These are phyloP conservation scores for Cordilura impudica DNA, from an alignment of 2,888 invertebrate genomes.

Conservation along the genomic window DNA sequence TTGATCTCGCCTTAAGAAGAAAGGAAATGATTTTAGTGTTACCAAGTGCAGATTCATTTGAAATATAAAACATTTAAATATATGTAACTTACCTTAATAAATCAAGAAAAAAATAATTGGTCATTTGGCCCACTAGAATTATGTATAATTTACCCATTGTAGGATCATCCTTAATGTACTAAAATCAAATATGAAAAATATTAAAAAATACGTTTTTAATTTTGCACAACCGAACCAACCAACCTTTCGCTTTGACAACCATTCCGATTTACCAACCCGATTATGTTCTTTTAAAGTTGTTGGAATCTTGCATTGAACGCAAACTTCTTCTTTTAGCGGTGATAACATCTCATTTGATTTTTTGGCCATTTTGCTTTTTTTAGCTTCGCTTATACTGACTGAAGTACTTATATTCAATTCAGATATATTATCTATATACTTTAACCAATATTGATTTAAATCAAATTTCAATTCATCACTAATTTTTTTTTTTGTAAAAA, in stretches of 20 bases:
- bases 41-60: no score
- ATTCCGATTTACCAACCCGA: conserved; percentile 29
- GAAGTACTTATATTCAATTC: neutral
- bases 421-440: conserved; percentile 1
- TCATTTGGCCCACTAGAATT: conserved; percentile 66
- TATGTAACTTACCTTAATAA: neutral
- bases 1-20: conserved; percentile 54
- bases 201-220: neutral
- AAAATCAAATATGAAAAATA: neutral
- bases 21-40: no score
- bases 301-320: neutral
- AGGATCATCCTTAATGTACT: conserved; percentile 70
- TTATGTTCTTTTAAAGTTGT: conserved; percentile 65
- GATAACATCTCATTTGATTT: neutral
- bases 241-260: neutral
- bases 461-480: conserved; percentile 59
- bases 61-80: no score
- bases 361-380: neutral
- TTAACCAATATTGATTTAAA: conserved; percentile 61
- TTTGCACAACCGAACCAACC: neutral
- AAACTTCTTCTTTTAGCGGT: neutral
- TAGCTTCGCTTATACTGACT: neutral
- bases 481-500: conserved; percentile 27
- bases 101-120: conserved; percentile 64
- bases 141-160: conserved; percentile 64